phyloP scores from a whole-genome alignment of 2,888 invertebrate genomes.

The Dusona sp. region DNA sequence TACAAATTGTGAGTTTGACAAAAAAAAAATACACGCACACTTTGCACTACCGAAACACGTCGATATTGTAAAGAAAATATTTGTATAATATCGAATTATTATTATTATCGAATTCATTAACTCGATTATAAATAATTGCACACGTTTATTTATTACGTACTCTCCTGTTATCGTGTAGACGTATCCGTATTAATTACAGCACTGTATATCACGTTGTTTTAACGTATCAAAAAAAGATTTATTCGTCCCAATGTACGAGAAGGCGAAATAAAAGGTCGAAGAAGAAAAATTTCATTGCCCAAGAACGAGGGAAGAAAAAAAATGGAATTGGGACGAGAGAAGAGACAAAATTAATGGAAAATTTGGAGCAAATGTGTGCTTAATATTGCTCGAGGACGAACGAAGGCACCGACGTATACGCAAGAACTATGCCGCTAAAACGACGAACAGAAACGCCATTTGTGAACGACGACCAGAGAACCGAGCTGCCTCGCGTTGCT shows the following conservation, averaged over 20 bases:
- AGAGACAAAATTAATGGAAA: neutral
- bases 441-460: conserved; percentile 57
- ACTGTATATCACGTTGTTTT: neutral
- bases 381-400: conserved; percentile 29
- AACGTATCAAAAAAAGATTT: neutral
- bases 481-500: conserved; percentile 62
- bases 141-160: conserved; percentile 16
- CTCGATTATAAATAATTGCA: neutral
- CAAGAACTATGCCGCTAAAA: conserved; percentile 38
- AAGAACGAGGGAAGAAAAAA: neutral
- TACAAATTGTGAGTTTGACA: too few relatives aligned
- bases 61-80: neutral
- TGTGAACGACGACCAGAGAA: conserved; percentile 66
- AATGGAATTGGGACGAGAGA: neutral
- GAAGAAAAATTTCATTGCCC: neutral
- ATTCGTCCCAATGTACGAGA: neutral
- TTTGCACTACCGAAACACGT: neutral
- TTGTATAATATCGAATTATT: too few relatives aligned
- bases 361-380: conserved; percentile 1
- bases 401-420: neutral
- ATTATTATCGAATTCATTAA: too few relatives aligned
- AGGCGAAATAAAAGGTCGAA: neutral
- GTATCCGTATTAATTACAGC: neutral
- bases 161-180: conserved; percentile 10
- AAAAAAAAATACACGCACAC: neutral